Evolutionary conservation across 2,797 vertebrate genomes (phyloP).

Genomic region (Enteromius mattozi): DNA sequence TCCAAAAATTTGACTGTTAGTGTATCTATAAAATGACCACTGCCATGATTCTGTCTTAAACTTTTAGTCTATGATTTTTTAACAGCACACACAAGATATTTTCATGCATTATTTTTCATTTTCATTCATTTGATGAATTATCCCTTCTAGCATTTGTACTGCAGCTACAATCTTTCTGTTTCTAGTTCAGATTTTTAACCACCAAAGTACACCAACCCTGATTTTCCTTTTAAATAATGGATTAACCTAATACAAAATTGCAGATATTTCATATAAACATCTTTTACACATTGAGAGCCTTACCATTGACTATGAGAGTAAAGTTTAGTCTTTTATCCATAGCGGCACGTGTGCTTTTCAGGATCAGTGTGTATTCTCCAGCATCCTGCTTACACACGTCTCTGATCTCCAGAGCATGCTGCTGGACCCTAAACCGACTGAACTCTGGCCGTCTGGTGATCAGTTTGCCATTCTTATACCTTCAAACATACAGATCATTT

Average conservation of each 20-base stretch:
- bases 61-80: neutral
- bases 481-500: conserved; percentile 61
- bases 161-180: neutral
- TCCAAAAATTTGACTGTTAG: neutral
- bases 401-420: conserved; percentile 89
- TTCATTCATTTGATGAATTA: neutral
- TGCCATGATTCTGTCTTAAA: neutral
- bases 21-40: neutral
- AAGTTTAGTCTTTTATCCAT: conserved; percentile 85
- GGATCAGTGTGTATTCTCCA: conserved; percentile 84
- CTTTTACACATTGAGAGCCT: conserved; percentile 19
- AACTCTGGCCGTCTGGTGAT: conserved; percentile 81
- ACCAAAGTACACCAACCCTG: neutral
- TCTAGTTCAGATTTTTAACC: neutral
- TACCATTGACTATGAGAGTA: conserved; percentile 84
- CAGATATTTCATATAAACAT: neutral
- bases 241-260: neutral
- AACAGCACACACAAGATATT: neutral
- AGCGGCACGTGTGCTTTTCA: conserved; percentile 83
- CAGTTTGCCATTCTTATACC: conserved; percentile 90
- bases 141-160: neutral
- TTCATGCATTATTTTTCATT: neutral
- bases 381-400: conserved; percentile 88
- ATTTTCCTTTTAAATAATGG: neutral
- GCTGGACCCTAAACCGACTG: conserved; percentile 78